Conservation (phyloP, 1,140 invertebrate genomes). For the Aplysia californica region DNA sequence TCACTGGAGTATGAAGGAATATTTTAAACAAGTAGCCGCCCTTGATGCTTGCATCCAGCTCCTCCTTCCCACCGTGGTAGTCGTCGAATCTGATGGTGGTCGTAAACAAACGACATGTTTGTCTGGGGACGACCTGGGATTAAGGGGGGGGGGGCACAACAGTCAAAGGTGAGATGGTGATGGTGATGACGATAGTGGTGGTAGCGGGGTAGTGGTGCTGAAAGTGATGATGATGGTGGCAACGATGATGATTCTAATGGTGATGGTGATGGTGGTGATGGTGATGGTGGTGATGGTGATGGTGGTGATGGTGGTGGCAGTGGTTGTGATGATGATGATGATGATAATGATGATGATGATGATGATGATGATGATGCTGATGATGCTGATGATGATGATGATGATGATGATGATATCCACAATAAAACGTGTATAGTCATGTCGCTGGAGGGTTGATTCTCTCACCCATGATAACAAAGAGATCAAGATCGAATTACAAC, state of each 20-base stretch:
- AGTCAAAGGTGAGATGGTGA: no score
- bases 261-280: no score
- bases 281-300: background rate
- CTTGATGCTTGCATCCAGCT: slow-evolving; percentile 91
- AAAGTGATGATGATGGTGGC: no score
- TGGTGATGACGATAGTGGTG: no score
- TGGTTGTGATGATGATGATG: no score
- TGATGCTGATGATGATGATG: no score
- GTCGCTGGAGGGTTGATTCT: background rate
- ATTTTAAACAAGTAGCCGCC: slow-evolving; percentile 98
- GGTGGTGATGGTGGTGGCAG: no score
- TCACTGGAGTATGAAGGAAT: slow-evolving; percentile 93
- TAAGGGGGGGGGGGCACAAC: background rate
- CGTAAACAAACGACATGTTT: slow-evolving; percentile 98
- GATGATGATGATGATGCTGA: no score
- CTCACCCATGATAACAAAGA: background rate
- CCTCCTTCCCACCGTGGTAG: slow-evolving; percentile 92
- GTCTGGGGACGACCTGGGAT: slow-evolving; percentile 85
- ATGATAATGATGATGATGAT: no score
- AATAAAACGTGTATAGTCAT: background rate
- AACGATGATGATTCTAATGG: no score
- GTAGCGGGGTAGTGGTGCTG: no score
- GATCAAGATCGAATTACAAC: background rate
- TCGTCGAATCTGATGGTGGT: slow-evolving; percentile 95
- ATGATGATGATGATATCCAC: no score